A percentile compares a stretch with the other conserved stretches of the same genome.
These are phyloP conservation scores for Tiphia femorata DNA, from an alignment of 2,888 invertebrate species.

Conservation along the genomic window DNA sequence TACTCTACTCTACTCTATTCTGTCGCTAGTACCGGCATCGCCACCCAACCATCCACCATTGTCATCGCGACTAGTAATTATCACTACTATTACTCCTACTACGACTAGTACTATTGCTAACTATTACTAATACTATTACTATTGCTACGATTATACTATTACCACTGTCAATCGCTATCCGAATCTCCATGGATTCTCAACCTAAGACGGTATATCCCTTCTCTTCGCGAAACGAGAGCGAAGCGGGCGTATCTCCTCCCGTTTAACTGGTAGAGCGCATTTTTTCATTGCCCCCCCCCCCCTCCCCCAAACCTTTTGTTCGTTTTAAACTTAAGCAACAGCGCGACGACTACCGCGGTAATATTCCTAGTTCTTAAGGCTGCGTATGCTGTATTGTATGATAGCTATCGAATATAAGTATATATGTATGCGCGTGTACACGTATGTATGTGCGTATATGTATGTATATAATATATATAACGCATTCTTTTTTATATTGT, in stretches of 20 bases:
- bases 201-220: slow-evolving; percentile 1
- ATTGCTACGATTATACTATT: too few relatives aligned
- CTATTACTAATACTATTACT: too few relatives aligned
- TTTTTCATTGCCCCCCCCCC: slow-evolving; percentile 10
- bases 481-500: slow-evolving; percentile 52
- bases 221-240: slow-evolving; percentile 27
- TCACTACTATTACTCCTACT: too few relatives aligned
- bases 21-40: too few relatives aligned
- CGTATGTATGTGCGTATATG: slow-evolving; percentile 9
- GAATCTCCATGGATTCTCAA: slow-evolving; percentile 31
- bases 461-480: slow-evolving; percentile 28
- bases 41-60: too few relatives aligned
- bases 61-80: too few relatives aligned
- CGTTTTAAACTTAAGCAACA: slow-evolving; percentile 45
- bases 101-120: too few relatives aligned
- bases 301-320: slow-evolving; percentile 17
- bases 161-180: too few relatives aligned
- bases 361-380: slow-evolving; percentile 55
- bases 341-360: slow-evolving; percentile 47
- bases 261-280: slow-evolving; percentile 20
- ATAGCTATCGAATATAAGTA: slow-evolving; percentile 27
- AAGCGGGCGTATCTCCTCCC: slow-evolving; percentile 31
- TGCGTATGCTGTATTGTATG: slow-evolving; percentile 56
- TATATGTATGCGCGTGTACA: slow-evolving; percentile 15
- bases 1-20: too few relatives aligned